These are phyloP conservation scores for Galerucella pusilla DNA, from an alignment of 2,888 invertebrate genomes.

Conservation along the genomic window DNA sequence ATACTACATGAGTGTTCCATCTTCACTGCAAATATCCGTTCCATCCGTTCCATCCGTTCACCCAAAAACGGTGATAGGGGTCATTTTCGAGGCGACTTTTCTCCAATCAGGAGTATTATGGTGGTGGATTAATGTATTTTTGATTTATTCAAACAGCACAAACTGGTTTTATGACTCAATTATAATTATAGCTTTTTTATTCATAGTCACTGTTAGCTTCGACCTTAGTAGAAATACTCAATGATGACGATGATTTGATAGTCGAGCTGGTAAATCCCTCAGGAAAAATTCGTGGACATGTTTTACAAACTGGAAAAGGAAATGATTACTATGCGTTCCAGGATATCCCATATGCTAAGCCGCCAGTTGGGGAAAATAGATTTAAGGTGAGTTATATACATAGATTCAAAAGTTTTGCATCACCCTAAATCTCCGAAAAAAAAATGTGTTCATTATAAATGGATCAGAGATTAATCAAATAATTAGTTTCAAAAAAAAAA, in stretches of 20 bases:
- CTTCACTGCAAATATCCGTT: no score
- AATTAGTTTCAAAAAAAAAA: no score
- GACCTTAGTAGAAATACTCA: not conserved
- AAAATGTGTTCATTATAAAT: no score
- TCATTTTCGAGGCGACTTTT: no score
- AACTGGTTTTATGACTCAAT: not conserved
- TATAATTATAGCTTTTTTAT: not conserved
- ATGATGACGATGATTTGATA: conserved; percentile 5
- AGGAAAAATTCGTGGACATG: conserved; percentile 16
- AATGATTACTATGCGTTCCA: conserved; percentile 11
- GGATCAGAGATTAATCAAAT: no score
- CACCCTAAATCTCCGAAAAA: no score
- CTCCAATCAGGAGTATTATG: no score
- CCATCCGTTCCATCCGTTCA: no score
- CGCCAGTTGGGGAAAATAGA: conserved; percentile 12
- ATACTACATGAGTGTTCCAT: no score
- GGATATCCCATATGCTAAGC: conserved; percentile 10
- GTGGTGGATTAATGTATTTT: not conserved
- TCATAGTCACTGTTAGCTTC: not conserved
- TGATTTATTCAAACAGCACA: not conserved
- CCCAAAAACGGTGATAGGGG: no score
- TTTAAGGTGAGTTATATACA: not conserved
- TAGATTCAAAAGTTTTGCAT: no score
- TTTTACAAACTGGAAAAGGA: not conserved
- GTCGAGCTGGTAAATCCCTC: not conserved